phyloP scores from a whole-genome alignment of 2,888 invertebrate genomes.

The Heliconius charithonia region DNA sequence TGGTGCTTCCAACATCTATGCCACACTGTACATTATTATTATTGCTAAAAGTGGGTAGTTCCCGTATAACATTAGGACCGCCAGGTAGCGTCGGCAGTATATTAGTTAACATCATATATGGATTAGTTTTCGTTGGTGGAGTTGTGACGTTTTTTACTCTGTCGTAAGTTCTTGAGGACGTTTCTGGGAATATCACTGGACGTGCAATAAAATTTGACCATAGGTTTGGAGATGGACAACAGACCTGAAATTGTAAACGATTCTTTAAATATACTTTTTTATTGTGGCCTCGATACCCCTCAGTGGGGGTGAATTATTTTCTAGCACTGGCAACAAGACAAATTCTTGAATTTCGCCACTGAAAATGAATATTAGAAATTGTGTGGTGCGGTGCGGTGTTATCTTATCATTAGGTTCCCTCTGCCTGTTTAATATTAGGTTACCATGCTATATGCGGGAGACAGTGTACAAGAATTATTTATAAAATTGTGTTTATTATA shows the following conservation, averaged over 20 bases:
- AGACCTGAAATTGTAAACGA: constrained; percentile 47
- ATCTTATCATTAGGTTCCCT: neutral
- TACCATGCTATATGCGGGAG: neutral
- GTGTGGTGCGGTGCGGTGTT: neutral
- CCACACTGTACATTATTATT: constrained; percentile 33
- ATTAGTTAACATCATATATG: neutral
- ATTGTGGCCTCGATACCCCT: neutral
- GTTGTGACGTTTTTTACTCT: neutral
- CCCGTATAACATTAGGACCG: neutral
- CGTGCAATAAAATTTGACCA: constrained; percentile 47
- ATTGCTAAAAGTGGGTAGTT: neutral
- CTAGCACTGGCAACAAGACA: neutral
- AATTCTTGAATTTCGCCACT: neutral
- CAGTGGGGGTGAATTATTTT: neutral
- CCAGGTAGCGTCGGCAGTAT: neutral
- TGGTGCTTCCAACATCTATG: constrained; percentile 31
- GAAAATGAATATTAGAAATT: neutral
- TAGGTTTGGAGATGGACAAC: constrained; percentile 50
- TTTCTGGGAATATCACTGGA: constrained; percentile 36
- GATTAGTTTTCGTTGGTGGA: neutral
- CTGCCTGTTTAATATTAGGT: neutral
- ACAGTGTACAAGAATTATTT: neutral
- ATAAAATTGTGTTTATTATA: no score
- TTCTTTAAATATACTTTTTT: neutral
- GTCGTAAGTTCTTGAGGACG: neutral